phyloP scores from a whole-genome alignment of 2,797 vertebrate species.

The Psittacula echo region DNA sequence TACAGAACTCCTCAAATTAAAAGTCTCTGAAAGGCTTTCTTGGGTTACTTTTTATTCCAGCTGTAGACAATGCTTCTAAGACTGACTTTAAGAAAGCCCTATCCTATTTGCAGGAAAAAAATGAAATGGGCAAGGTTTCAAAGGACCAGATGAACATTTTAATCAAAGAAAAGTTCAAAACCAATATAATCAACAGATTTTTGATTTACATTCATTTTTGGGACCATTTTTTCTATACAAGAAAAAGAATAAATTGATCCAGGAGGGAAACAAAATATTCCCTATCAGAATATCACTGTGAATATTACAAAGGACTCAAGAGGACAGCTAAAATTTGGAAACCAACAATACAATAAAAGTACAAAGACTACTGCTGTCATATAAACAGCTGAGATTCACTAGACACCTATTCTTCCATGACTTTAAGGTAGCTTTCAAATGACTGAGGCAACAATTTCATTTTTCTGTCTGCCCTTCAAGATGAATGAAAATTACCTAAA shows the following conservation, averaged over 20 bases:
- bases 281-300: neutral
- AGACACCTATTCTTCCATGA: neutral
- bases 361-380: neutral
- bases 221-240: neutral
- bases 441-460: neutral
- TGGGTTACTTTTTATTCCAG: neutral
- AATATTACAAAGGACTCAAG: conserved; percentile 11
- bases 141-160: neutral
- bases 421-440: conserved; percentile 23
- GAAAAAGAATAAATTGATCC: neutral
- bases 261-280: neutral
- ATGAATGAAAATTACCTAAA: conserved; percentile 16
- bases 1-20: neutral
- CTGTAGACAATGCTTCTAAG: neutral
- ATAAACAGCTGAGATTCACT: neutral
- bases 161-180: neutral
- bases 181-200: neutral
- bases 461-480: neutral
- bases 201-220: neutral
- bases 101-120: neutral
- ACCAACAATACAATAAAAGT: neutral
- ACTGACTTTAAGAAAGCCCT: neutral
- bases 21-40: neutral
- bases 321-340: neutral
- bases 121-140: neutral